Conservation (phyloP, 37 sponge, comb jelly and placozoan species). For the Cladorhizidae sp. region DNA sequence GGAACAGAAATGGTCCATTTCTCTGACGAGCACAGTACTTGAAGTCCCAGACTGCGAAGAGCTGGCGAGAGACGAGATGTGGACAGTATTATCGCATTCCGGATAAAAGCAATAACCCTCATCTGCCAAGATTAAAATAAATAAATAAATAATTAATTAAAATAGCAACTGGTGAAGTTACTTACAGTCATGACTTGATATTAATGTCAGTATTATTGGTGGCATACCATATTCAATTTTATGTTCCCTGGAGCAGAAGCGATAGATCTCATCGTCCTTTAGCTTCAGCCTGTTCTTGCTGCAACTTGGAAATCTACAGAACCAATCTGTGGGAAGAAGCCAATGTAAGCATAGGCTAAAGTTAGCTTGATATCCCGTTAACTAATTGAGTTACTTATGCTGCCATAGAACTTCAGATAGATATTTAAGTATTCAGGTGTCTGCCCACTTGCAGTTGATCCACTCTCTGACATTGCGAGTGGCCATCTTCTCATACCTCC, state of each 20-base stretch:
- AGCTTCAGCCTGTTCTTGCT: neutral
- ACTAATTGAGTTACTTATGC: too few species aligned
- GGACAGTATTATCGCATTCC: neutral
- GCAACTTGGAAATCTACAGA: slow-evolving; percentile 11
- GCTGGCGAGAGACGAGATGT: neutral
- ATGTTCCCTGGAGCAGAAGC: slow-evolving; percentile 6
- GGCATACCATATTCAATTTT: neutral
- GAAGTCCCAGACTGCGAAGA: neutral
- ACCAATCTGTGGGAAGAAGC: slow-evolving; percentile 35
- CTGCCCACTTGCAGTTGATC: too few species aligned
- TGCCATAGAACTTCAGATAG: too few species aligned
- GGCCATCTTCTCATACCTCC: too few species aligned
- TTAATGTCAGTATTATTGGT: too few species aligned
- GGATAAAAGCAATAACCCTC: slow-evolving; percentile 7
- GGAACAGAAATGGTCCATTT: neutral
- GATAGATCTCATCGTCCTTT: neutral
- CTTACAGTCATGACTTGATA: too few species aligned
- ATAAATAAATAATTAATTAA: too few species aligned
- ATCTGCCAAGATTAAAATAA: neutral
- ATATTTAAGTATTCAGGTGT: too few species aligned
- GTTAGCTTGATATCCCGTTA: too few species aligned
- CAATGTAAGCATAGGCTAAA: too few species aligned
- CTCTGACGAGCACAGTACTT: neutral
- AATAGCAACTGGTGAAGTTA: too few species aligned
- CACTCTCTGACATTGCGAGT: too few species aligned